Base-by-base conservation (phyloP, 2,888 invertebrate species). In the Crepidodera aurea region DNA sequence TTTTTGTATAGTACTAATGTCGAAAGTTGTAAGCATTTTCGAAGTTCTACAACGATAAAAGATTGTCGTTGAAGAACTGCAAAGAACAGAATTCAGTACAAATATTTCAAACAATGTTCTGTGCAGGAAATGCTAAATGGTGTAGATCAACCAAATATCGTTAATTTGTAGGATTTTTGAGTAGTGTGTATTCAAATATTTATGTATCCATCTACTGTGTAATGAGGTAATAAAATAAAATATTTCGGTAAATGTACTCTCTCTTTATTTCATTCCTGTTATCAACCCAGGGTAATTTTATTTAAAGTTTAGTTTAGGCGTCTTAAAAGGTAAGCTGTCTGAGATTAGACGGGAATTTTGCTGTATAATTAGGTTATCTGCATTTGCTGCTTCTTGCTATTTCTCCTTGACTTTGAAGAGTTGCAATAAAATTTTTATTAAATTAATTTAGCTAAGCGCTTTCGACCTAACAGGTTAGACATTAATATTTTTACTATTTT, bases 81-180 rank as follows among this genome's bases (percentile, higher is more conserved):
- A 16, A 16, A 48, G 48, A 48, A 48, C 27, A 18, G 10, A 42
- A 2, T 10, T 27, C 27, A 48, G 48, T 48, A 48, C 48, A 48
- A 48, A 48, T 48, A 48, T 27, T 48, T 44, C 44, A 44, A 22
- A n/a, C 8, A 19, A 27, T 27, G 27, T 27, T 48, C 15, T 27
- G 3, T 27, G 10, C 8, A 27, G 27, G 29, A 29, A 48, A 39
- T 39, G 46, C 48, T 13, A 8, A 12, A 18, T 48, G 22, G 25
- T 48, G 46, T 37, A 48, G 16, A 12, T 48, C 56, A 57, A 57
- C 56, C 56, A 57, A 57, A 57, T 57, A 46, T 55, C 19, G 13
- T 34, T 56, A 56, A 57, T 46, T 48, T 57, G 12, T 56, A 48
- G 39, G 15, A 37, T 27, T 37, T 48, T 16, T 29, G 12, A 44